phyloP scores from a whole-genome alignment of 1,140 invertebrate genomes.

The Chymomyza costata region DNA sequence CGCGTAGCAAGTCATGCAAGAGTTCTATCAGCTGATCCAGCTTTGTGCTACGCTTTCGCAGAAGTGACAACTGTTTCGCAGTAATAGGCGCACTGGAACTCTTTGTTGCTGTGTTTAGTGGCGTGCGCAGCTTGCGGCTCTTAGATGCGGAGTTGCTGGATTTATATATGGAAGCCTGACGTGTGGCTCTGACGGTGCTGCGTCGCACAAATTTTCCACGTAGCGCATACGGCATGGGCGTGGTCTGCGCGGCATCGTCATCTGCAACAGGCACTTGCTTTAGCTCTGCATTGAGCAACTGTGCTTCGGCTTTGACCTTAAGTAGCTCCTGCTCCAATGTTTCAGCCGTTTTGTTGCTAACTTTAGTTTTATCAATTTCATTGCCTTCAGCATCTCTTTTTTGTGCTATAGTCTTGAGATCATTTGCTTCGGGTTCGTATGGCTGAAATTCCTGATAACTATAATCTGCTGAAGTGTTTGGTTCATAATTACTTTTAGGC shows the following conservation, averaged over 20 bases:
- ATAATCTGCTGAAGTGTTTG: constrained; percentile 20
- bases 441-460: constrained; percentile 27
- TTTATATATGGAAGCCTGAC: constrained; percentile 21
- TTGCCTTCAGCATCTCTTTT: no score
- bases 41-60: constrained; percentile 35
- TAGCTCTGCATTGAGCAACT: constrained; percentile 38
- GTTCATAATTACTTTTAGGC: constrained; percentile 16
- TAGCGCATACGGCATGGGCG: constrained; percentile 49
- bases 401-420: constrained; percentile 2
- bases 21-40: constrained; percentile 54
- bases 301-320: constrained; percentile 22
- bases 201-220: constrained; percentile 54
- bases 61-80: constrained; percentile 12
- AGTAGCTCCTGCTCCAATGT: no score
- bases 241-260: neutral
- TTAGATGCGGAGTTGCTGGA: constrained; percentile 11
- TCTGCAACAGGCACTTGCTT: no score
- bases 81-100: neutral
- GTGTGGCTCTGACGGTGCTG: constrained; percentile 34
- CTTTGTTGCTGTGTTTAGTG: neutral
- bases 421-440: neutral
- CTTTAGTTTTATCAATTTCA: no score
- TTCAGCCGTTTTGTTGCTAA: no score
- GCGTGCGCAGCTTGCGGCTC: neutral
- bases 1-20: constrained; percentile 39